phyloP scores from a whole-genome alignment of 1,140 invertebrate genomes.

The Tribolium madens region DNA sequence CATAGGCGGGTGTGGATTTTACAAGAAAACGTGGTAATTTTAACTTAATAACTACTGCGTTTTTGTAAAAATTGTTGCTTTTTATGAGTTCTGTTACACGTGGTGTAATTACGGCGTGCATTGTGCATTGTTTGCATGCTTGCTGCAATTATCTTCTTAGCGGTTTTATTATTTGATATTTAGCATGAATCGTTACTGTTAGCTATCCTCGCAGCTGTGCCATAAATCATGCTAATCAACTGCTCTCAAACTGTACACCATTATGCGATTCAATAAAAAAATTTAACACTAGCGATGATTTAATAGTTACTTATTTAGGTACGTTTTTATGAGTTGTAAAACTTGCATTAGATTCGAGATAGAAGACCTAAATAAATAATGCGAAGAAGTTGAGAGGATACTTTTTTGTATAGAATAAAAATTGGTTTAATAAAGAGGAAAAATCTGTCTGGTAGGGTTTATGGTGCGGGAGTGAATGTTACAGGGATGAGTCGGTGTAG shows the following conservation, averaged over 20 bases:
- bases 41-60: too few species aligned
- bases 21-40: too few species aligned
- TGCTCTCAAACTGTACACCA: constrained; percentile 22
- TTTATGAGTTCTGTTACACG: too few species aligned
- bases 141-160: constrained; percentile 31
- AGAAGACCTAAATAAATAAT: background rate
- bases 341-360: background rate
- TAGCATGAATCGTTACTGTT: constrained; percentile 23
- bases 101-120: constrained; percentile 3
- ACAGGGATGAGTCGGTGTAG: background rate
- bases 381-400: background rate
- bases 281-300: background rate
- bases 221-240: constrained; percentile 32
- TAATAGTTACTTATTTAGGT: background rate
- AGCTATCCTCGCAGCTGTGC: background rate
- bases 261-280: constrained; percentile 10
- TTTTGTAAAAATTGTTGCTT: background rate
- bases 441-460: background rate
- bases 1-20: too few species aligned
- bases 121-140: constrained; percentile 14
- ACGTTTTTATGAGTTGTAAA: background rate
- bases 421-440: background rate
- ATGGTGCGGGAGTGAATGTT: background rate
- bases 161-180: constrained; percentile 34
- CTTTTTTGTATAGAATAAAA: background rate